Conservation (phyloP, 2,113 vertebrate genomes). For the Siniperca knerii region DNA sequence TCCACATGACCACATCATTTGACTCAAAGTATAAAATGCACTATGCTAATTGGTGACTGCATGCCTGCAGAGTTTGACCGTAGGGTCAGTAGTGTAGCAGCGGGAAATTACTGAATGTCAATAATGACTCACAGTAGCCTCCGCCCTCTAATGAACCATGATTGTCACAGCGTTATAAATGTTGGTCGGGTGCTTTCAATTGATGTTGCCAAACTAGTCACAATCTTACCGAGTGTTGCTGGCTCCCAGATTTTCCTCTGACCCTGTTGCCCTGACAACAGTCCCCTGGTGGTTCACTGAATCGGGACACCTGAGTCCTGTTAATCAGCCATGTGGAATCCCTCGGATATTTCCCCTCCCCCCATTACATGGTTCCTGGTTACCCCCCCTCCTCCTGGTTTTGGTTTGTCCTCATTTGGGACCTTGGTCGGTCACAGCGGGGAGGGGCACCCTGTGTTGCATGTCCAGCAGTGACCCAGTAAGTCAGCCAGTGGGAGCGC, state of each 20-base stretch:
- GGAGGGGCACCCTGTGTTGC: slow-evolving; percentile 48
- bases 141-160: slow-evolving; percentile 59
- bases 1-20: slow-evolving; percentile 39
- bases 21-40: slow-evolving; percentile 36
- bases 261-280: slow-evolving; percentile 78
- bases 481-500: slow-evolving; percentile 55
- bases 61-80: slow-evolving; percentile 46
- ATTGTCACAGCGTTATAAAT: slow-evolving; percentile 54
- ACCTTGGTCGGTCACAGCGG: slow-evolving; percentile 28
- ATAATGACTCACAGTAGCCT: slow-evolving; percentile 57
- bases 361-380: slow-evolving; percentile 31
- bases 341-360: slow-evolving; percentile 46
- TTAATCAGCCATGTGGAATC: slow-evolving; percentile 74
- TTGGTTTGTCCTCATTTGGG: slow-evolving; percentile 71
- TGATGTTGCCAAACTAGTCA: slow-evolving; percentile 69
- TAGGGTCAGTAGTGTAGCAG: slow-evolving; percentile 47
- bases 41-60: slow-evolving; percentile 43
- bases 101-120: slow-evolving; percentile 53
- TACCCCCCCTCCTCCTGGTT: slow-evolving; percentile 19
- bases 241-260: slow-evolving; percentile 68
- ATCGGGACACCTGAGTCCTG: slow-evolving; percentile 78
- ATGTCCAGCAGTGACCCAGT: slow-evolving; percentile 69
- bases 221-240: slow-evolving; percentile 14
- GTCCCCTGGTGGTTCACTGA: slow-evolving; percentile 62
- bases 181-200: slow-evolving; percentile 45